These are phyloP conservation scores for Drosophila serrata DNA, from an alignment of 1,140 invertebrate species.

Conservation along the genomic window DNA sequence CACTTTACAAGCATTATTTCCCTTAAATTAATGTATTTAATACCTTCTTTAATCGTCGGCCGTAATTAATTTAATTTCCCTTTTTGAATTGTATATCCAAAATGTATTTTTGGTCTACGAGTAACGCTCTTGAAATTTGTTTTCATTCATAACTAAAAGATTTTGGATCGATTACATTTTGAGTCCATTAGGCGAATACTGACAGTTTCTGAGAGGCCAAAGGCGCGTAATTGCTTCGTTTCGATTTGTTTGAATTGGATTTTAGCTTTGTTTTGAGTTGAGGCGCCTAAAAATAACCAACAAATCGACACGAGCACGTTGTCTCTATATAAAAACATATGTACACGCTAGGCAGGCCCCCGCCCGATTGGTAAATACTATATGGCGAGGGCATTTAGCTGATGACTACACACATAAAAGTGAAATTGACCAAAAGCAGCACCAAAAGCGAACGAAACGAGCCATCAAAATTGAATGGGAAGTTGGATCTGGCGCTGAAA, in stretches of 20 bases:
- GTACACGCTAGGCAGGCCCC: constrained; percentile 18
- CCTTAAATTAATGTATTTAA: not conserved
- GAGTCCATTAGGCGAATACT: constrained; percentile 39
- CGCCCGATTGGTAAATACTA: constrained; percentile 26
- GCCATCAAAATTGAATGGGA: constrained; percentile 71
- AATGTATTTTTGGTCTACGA: not conserved
- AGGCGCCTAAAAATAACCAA: constrained; percentile 65
- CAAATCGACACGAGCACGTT: constrained; percentile 67
- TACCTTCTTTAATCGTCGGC: not conserved
- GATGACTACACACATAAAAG: constrained; percentile 78
- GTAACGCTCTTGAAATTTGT: constrained; percentile 1
- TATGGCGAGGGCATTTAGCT: constrained; percentile 66
- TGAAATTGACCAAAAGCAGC: constrained; percentile 77
- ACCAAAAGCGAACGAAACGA: constrained; percentile 51
- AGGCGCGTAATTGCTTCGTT: constrained; percentile 63
- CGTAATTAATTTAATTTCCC: not conserved
- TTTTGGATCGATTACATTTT: constrained; percentile 30
- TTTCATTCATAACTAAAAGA: constrained; percentile 16
- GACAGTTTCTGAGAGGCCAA: constrained; percentile 38
- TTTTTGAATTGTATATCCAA: not conserved
- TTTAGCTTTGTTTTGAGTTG: constrained; percentile 45
- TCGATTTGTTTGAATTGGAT: constrained; percentile 32
- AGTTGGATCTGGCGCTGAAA: constrained; percentile 22
- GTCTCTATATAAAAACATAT: constrained; percentile 58
- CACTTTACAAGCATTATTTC: not conserved